Percentiles rank a stretch among this genome's conserved stretches.
phyloP scores from a whole-genome alignment of 2,888 invertebrate genomes.

The Apodemia zela region DNA sequence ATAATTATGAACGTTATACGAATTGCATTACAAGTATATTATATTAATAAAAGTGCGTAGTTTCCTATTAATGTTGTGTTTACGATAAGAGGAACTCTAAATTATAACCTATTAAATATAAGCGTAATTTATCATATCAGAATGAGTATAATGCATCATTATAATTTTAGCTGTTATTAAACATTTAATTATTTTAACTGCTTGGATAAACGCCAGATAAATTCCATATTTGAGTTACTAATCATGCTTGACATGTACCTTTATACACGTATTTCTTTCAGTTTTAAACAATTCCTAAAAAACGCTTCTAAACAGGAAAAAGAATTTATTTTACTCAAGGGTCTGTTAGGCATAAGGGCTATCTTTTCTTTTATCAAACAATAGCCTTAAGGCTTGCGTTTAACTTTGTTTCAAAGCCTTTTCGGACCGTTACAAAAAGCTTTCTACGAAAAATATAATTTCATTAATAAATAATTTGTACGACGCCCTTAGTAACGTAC shows the following conservation, averaged over 20 bases:
- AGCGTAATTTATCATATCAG: neutral
- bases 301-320: neutral
- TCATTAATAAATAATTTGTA: neutral
- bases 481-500: neutral
- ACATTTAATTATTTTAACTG: slow-evolving; percentile 1
- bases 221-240: neutral
- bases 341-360: neutral
- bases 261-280: too few relatives aligned
- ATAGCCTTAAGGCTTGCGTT: slow-evolving; percentile 9
- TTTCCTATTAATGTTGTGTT: neutral
- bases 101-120: neutral
- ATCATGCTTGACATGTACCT: neutral
- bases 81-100: neutral
- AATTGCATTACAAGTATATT: neutral
- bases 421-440: neutral
- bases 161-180: neutral
- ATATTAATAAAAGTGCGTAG: neutral
- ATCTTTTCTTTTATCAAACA: slow-evolving; percentile 6
- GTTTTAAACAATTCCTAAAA: too few relatives aligned
- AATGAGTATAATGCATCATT: neutral
- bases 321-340: neutral
- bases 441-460: neutral
- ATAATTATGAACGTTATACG: too few relatives aligned
- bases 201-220: slow-evolving; percentile 3
- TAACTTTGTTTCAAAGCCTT: slow-evolving; percentile 13